Percentiles rank a stretch among this genome's conserved stretches.
These are phyloP conservation scores for Peucedramus taeniatus DNA, from an alignment of 2,113 vertebrate genomes.

Conservation along the genomic window DNA sequence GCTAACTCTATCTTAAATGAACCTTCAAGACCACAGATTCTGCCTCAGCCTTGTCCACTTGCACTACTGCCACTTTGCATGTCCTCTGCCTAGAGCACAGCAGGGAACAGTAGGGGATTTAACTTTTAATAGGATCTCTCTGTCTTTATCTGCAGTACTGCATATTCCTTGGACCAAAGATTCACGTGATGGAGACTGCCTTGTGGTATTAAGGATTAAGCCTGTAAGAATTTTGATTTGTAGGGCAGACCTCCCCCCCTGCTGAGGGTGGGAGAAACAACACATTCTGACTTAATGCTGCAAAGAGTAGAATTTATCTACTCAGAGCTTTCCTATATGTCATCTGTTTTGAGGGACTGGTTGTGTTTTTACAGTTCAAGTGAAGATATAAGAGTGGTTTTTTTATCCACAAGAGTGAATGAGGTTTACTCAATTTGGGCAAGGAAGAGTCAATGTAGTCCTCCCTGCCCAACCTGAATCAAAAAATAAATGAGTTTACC, in stretches of 20 bases:
- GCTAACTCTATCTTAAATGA: not conserved
- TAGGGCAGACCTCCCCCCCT: not conserved
- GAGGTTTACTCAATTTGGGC: not conserved
- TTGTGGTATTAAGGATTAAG: not conserved
- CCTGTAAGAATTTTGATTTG: not conserved
- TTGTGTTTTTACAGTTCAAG: not conserved
- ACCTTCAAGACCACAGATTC: not conserved
- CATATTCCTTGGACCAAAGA: not conserved
- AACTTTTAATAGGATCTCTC: not conserved
- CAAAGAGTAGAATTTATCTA: not conserved
- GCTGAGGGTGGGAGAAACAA: not conserved
- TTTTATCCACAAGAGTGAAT: not conserved
- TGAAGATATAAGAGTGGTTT: not conserved
- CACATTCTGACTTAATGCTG: not conserved
- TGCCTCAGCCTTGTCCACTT: not conserved
- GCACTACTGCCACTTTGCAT: not conserved
- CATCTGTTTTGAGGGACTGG: not conserved
- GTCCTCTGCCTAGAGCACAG: not conserved
- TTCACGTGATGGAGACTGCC: not conserved
- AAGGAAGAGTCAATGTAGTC: not conserved
- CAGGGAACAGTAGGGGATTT: not conserved
- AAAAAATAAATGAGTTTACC: slow-evolving; percentile 6
- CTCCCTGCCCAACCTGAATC: slow-evolving; percentile 8
- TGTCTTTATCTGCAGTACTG: not conserved
- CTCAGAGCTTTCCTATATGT: not conserved